These are phyloP conservation scores for Malurus cyaneus DNA, from an alignment of 2,113 vertebrate species.

Conservation along the genomic window DNA sequence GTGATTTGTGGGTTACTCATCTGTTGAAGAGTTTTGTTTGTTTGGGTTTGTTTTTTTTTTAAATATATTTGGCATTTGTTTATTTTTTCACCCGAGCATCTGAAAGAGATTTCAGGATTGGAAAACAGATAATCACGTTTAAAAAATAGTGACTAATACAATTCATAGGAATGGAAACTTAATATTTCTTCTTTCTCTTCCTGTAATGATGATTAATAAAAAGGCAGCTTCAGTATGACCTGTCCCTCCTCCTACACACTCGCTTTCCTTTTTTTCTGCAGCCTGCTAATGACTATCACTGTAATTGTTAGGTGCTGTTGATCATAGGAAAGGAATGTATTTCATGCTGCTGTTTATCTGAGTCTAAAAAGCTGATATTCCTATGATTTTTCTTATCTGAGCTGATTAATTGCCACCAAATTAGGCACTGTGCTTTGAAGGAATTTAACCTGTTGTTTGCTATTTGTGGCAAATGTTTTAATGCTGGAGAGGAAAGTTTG, in stretches of 20 bases:
- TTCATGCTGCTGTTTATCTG: constrained; percentile 11
- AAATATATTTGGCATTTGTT: background rate
- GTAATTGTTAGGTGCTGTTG: background rate
- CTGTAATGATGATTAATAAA: constrained; percentile 43
- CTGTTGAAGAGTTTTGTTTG: background rate
- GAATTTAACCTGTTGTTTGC: background rate
- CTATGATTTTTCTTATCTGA: background rate
- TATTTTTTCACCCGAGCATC: background rate
- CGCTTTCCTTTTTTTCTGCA: background rate
- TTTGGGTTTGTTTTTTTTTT: background rate
- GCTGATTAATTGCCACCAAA: background rate
- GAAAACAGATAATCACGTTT: background rate
- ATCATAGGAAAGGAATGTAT: background rate
- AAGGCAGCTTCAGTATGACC: constrained; percentile 1
- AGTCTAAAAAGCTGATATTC: background rate
- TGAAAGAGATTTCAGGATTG: background rate
- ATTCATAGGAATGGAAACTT: background rate
- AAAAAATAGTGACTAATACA: background rate
- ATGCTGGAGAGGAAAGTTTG: background rate
- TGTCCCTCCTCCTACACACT: background rate
- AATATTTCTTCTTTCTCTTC: background rate
- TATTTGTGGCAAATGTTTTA: rapidly evolving
- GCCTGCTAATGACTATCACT: background rate
- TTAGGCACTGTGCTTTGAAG: background rate
- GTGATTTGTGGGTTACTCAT: background rate